These are phyloP conservation scores for Arbacia lixula DNA, from an alignment of 53 echinoderm and acorn worm genomes.

Conservation along the genomic window DNA sequence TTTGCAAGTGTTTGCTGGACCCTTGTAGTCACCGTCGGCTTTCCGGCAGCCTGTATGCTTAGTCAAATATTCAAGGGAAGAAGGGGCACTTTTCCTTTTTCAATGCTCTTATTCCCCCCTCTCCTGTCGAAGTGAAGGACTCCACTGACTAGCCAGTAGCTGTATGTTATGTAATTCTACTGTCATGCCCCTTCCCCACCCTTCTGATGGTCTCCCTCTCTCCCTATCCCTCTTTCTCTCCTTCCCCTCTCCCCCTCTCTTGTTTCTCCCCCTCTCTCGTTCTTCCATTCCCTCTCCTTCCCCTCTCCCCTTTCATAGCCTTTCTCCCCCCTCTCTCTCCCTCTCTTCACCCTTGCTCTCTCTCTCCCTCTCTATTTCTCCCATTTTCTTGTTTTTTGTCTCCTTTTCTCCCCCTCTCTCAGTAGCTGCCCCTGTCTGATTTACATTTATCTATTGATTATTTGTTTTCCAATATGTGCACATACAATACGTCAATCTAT, in stretches of 20 bases:
- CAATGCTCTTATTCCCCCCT: neutral
- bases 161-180: too few relatives aligned
- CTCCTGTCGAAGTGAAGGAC: too few relatives aligned
- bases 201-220: too few relatives aligned
- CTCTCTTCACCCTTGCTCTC: neutral
- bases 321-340: neutral
- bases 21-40: neutral
- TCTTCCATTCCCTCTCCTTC: neutral
- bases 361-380: neutral
- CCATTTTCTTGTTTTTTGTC: neutral
- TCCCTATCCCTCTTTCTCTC: neutral
- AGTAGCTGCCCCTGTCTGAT: too few relatives aligned
- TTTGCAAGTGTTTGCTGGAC: slow-evolving; percentile 22
- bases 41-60: slow-evolving; percentile 12
- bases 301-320: neutral
- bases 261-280: too few relatives aligned
- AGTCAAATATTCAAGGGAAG: slow-evolving; percentile 35
- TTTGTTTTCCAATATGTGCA: too few relatives aligned
- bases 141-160: too few relatives aligned
- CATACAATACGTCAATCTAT: too few relatives aligned
- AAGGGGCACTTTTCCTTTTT: neutral
- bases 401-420: too few relatives aligned
- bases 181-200: neutral
- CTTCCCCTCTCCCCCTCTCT: neutral
- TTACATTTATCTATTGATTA: too few relatives aligned